A percentile compares a stretch with the other conserved stretches of the same genome.
phyloP scores from a whole-genome alignment of 2,888 invertebrate genomes.

The Rhagophthalmus giganteus region DNA sequence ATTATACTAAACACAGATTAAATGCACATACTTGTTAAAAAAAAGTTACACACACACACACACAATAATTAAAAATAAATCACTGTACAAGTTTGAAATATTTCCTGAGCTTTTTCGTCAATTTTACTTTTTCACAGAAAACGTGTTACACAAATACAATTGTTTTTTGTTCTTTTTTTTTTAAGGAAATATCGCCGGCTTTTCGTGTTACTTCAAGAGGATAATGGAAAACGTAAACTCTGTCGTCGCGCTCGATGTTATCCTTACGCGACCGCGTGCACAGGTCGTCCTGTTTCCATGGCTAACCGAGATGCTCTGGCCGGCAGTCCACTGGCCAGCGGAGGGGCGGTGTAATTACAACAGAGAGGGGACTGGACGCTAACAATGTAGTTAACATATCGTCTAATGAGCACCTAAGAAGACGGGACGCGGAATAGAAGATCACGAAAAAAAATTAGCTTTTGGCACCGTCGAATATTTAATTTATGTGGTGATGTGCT shows the following conservation, averaged over 20 bases:
- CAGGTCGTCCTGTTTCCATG: constrained; percentile 51
- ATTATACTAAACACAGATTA: background rate
- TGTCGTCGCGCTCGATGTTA: constrained; percentile 31
- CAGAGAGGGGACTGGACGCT: constrained; percentile 49
- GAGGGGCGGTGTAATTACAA: constrained; percentile 50
- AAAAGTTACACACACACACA: constrained; percentile 1
- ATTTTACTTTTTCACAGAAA: constrained; percentile 1
- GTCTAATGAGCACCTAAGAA: constrained; percentile 45
- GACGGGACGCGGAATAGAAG: constrained; percentile 26
- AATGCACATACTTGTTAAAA: background rate
- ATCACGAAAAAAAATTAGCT: constrained; percentile 11
- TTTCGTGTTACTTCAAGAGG: too few relatives aligned
- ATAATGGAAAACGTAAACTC: constrained; percentile 35
- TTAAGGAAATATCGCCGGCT: too few relatives aligned
- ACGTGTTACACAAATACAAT: constrained; percentile 3
- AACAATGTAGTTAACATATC: constrained; percentile 54
- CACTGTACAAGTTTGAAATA: too few relatives aligned
- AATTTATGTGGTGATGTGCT: too few relatives aligned
- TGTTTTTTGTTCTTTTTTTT: constrained; percentile 9
- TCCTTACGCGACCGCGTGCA: constrained; percentile 42
- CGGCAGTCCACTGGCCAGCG: constrained; percentile 57
- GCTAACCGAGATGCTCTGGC: constrained; percentile 55
- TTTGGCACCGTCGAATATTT: constrained; percentile 14
- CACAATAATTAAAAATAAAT: background rate
- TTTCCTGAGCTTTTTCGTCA: constrained; percentile 3